Evolutionary conservation across 2,113 vertebrate species (phyloP).

Genomic region (Thamnaconus septentrionalis): DNA sequence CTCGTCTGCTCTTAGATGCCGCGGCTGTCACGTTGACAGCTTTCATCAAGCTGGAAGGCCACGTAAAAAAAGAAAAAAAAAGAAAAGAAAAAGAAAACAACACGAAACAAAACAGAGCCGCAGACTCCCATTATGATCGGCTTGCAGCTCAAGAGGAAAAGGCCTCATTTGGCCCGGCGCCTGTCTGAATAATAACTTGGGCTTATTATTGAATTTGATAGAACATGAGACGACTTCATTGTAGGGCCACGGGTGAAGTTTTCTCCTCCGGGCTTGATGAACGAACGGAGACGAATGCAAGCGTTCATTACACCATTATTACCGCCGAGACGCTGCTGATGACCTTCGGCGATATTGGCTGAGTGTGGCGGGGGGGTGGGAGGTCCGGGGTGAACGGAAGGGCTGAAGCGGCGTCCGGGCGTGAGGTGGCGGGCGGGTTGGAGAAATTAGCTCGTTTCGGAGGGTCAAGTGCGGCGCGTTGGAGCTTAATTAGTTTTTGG

Average conservation of each 20-base stretch:
- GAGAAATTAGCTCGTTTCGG: too few species aligned
- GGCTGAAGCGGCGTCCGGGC: not conserved
- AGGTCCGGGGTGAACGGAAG: too few species aligned
- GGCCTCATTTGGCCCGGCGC: too few species aligned
- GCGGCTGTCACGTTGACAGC: slow-evolving; percentile 21
- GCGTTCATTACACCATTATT: slow-evolving; percentile 46
- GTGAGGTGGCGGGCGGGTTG: not conserved
- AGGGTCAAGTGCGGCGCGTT: not conserved
- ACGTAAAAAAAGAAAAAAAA: not conserved
- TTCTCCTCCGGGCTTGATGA: slow-evolving; percentile 8
- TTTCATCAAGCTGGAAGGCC: not conserved
- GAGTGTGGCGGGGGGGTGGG: slow-evolving; percentile 4
- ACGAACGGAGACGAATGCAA: not conserved
- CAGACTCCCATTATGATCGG: slow-evolving; percentile 16
- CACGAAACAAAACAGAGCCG: slow-evolving; percentile 1
- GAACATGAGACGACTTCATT: too few species aligned
- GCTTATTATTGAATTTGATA: too few species aligned
- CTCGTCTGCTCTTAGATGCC: slow-evolving; percentile 28
- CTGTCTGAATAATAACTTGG: too few species aligned
- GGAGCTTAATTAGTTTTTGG: too few species aligned
- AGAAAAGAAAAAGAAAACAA: not conserved
- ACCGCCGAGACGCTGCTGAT: slow-evolving; percentile 27
- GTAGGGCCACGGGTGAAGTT: too few species aligned
- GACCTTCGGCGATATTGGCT: slow-evolving; percentile 42
- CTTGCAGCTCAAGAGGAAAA: slow-evolving; percentile 7